Base-by-base conservation (phyloP, 1,140 invertebrate genomes). In the Drosophila willistoni region DNA sequence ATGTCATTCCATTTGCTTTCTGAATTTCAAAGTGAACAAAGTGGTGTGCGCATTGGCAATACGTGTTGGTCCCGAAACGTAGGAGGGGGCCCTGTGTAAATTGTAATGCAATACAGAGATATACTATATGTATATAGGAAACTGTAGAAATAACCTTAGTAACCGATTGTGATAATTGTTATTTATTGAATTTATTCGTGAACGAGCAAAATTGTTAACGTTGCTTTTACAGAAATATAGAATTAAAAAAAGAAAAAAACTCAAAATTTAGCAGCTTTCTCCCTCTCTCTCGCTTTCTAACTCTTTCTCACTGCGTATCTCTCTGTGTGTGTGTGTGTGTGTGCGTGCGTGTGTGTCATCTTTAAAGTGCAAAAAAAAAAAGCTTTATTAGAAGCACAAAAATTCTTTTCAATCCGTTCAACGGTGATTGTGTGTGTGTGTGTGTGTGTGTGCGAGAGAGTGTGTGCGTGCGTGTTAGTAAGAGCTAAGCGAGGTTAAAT, bases 311-410 rank as follows among this genome's bases (percentile, higher is more conserved):
- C 78, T 89, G 69, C 68, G 68, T 80, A 65, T 70, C 64, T 22
- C 19, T 22, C 19, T 22, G 1, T 39, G 36, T 76, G 34, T 25
- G 22, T 74, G 69, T 81, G 73, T 79, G 84, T 25, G 22, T 74
- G 69, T 81, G 73, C 77, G 84, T 89, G 83, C 79, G 83, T 89
- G 84, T 73, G 84, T 89, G 84, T 85, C 85, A 89, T 29, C 74
- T 78, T 84, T 66, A 63, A 62, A 86, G 82, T 69, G 74, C 75
- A 47, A 78, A 47, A 66, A 75, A 66, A 29, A 29, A 29, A 29
- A 29, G 6, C 5, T 6, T 7, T 29, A 29, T 29, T 29, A 5
- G 29, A 29, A 29, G 5, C 29, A 79, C 42, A 66, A 19, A 56
- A 7, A 60, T 55, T 41, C 25, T 61, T 47, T 41, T 57, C 39